Evolutionary conservation across 2,797 vertebrate species (phyloP).

Genomic region (Crypturellus tataupa): DNA sequence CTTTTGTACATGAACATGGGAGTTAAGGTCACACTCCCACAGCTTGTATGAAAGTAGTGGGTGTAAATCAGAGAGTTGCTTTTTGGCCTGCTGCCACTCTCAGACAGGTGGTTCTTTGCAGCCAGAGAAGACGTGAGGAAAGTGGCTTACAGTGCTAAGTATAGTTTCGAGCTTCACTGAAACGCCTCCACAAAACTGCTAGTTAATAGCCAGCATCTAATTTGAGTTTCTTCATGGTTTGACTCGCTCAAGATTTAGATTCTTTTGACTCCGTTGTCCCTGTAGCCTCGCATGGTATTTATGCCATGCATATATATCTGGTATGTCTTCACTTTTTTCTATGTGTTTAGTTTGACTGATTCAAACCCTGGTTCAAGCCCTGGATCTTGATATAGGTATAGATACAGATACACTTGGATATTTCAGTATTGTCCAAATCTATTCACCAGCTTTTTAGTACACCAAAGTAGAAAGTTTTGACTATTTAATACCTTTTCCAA

Average conservation of each 20-base stretch:
- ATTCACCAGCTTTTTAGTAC: neutral
- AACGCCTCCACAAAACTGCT: conserved; percentile 32
- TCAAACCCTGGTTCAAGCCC: neutral
- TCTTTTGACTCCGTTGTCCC: neutral
- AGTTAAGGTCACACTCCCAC: conserved; percentile 52
- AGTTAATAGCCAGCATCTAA: neutral
- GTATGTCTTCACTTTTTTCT: neutral
- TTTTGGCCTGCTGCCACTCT: conserved; percentile 68
- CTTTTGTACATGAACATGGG: conserved; percentile 12
- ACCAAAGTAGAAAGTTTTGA: neutral
- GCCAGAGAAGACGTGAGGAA: conserved; percentile 31
- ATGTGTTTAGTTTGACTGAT: neutral
- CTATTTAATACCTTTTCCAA: neutral
- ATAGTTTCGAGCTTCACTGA: neutral
- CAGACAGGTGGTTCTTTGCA: conserved; percentile 69
- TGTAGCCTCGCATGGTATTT: neutral
- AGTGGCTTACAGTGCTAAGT: conserved; percentile 28
- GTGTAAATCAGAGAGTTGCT: conserved; percentile 59
- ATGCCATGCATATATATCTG: neutral
- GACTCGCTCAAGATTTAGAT: neutral
- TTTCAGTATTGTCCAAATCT: neutral
- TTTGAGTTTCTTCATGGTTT: neutral
- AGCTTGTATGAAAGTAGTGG: conserved; percentile 60
- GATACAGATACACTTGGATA: neutral
- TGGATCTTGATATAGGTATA: neutral